phyloP scores from a whole-genome alignment of 1,140 invertebrate species.

The Psilanteris sp. region DNA sequence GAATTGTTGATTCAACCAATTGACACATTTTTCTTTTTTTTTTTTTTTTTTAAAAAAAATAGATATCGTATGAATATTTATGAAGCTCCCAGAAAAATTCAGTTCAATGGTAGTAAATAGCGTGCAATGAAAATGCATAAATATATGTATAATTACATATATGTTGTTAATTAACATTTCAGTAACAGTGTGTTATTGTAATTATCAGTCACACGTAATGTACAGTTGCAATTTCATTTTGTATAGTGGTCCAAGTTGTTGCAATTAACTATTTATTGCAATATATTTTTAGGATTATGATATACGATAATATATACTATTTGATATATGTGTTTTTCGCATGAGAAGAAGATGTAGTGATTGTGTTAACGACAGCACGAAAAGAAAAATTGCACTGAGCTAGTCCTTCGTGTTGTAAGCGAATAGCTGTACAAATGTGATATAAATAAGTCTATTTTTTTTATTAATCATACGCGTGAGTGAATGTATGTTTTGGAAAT shows the following conservation, averaged over 20 bases:
- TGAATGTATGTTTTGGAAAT: constrained; percentile 16
- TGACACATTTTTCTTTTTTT: no score
- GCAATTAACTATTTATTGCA: constrained; percentile 53
- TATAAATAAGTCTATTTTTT: constrained; percentile 63
- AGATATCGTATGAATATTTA: constrained; percentile 37
- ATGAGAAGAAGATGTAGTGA: constrained; percentile 24
- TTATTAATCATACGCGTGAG: constrained; percentile 7
- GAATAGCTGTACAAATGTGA: constrained; percentile 75
- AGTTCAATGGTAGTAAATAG: no score
- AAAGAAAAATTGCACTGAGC: constrained; percentile 66
- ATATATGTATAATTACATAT: constrained; percentile 28
- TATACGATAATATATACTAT: constrained; percentile 44
- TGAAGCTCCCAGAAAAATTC: background rate
- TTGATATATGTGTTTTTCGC: constrained; percentile 22
- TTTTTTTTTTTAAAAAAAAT: no score
- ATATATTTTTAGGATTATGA: constrained; percentile 40
- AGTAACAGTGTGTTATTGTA: no score
- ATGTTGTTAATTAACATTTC: constrained; percentile 37
- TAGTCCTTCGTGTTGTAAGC: constrained; percentile 71
- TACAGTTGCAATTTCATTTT: constrained; percentile 8
- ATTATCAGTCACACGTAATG: no score
- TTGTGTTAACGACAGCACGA: constrained; percentile 35
- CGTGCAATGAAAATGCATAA: constrained; percentile 10
- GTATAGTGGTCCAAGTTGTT: constrained; percentile 14
- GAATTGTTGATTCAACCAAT: no score